A percentile compares a stretch with the other conserved stretches of the same genome.
These are phyloP conservation scores for Furcula furcula DNA, from an alignment of 2,888 invertebrate genomes.

Conservation along the genomic window DNA sequence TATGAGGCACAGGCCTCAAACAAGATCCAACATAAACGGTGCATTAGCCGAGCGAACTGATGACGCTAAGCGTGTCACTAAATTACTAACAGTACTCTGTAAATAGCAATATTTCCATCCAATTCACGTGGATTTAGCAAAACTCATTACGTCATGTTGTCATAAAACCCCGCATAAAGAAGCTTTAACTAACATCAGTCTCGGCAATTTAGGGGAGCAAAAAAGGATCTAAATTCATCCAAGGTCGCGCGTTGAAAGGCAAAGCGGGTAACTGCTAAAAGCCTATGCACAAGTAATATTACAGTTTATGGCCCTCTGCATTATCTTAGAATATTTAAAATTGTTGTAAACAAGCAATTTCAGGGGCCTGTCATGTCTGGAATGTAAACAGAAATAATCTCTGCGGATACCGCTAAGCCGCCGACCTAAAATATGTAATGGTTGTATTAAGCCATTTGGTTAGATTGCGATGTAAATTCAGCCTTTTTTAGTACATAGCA, in stretches of 20 bases:
- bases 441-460: not conserved
- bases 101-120: not conserved
- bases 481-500: too few relatives aligned
- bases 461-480: too few relatives aligned
- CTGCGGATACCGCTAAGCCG: constrained; percentile 1
- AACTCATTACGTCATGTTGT: constrained; percentile 4
- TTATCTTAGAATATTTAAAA: constrained; percentile 14
- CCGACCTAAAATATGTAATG: constrained; percentile 4
- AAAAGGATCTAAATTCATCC: constrained; percentile 12
- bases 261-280: constrained; percentile 13
- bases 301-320: constrained; percentile 17
- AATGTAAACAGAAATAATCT: constrained; percentile 4
- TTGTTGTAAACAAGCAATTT: constrained; percentile 11
- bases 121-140: not conserved
- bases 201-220: constrained; percentile 10
- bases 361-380: not conserved
- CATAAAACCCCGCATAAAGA: constrained; percentile 4
- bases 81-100: too few relatives aligned
- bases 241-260: constrained; percentile 11
- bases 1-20: too few relatives aligned
- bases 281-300: constrained; percentile 16
- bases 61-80: too few relatives aligned
- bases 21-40: too few relatives aligned
- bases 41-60: too few relatives aligned
- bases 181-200: constrained; percentile 9